Evolutionary conservation across 1,140 invertebrate species (phyloP), one percentile per base, ranked within the genome.

Genomic region (Hestina assimilis): DNA sequence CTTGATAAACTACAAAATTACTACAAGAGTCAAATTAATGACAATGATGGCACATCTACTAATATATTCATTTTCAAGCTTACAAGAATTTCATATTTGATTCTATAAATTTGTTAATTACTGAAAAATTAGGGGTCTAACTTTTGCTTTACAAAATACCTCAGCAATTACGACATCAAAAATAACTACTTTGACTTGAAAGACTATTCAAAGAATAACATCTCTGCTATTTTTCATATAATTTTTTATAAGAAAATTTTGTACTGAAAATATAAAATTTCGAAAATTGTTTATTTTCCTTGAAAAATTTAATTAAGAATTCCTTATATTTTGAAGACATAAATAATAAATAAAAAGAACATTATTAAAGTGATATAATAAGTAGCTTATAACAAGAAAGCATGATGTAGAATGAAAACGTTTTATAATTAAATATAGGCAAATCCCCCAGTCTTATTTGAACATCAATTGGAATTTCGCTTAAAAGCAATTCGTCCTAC

Each of bases 371-470:
- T 17, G 6, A 4, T n/a, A 9, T 19, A 12, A 12, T 35, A 3
- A 17, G 11, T 40, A 40, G 0, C 9, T 40, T n/a, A n/a, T n/a
- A n/a, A n/a, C n/a, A n/a, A n/a, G n/a, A n/a, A n/a, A n/a, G n/a
- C n/a, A n/a, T n/a, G n/a, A 35, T 43, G 15, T 26, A 14, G 23
- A 8, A 43, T 26, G 23, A 48, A 48, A 35, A 6, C 11, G 26
- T 48, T 23, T 33, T 8, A 48, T 48, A 21, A 48, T 23, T n/a
- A 48, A 48, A 38, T 47, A 48, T 23, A 48, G 29, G 33, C 11
- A 48, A 46, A 48, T 47, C 29, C 45, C 12, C n/a, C 45, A 48
- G 20, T 48, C 29, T 48, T 33, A 48, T 48, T 48, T 48, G 28
- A 33, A 23, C 29, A 48, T 35, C 29, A 48, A 48, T 35, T 48